Base-by-base conservation (phyloP, 2,113 vertebrate genomes). In the Ellobius talpinus region DNA sequence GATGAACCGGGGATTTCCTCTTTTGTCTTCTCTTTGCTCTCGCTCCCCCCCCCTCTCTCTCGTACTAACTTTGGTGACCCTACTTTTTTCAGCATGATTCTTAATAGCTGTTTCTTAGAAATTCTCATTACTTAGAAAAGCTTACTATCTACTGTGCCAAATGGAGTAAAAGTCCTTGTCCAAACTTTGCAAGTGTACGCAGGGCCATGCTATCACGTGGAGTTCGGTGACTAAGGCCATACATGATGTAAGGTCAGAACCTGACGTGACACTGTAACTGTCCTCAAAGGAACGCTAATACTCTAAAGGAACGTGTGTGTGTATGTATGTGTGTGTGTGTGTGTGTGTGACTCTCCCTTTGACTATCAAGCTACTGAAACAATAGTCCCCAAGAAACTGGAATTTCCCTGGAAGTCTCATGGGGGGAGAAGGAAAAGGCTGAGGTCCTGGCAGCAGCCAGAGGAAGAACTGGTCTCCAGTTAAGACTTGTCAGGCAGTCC, bases 61-160 rank as follows among this genome's bases (percentile, higher is more conserved):
- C 47, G 29, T 50, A 24, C 13, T 23, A 45, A 66, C 45, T 39
- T 92, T 76, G 52, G 23, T 78, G 39, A 50, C 21, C 21, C 74
- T 93, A 10, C 7, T 42, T 95, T 39, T 78, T 78, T 78, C 78
- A 93, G 33, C 11, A 7, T 79, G 36, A 66, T 23, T 42, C 73
- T 24, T 33, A 76, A 29, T 86, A 92, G 36, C 19, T 78, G 5
- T 84, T 63, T 78, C 42, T 87, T 91, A 84, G 63, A 66, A 90
- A 87, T 55, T 24, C 29, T 92, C 47, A 79, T 45, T 61, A 85
- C 70, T 95, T 94, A 74, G 26, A 90, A 92, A 88, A 87, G 47
- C 33, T 19, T 39, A 86, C 21, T 81, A 70, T 73, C n/a, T n/a
- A n/a, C n/a, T n/a, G 95, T 52, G n/a, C 17, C 61, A 92, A 82